Evolutionary conservation across 2,113 vertebrate species (phyloP), one percentile per base, ranked within the genome.

Genomic region (Gnathonemus longibarbis): DNA sequence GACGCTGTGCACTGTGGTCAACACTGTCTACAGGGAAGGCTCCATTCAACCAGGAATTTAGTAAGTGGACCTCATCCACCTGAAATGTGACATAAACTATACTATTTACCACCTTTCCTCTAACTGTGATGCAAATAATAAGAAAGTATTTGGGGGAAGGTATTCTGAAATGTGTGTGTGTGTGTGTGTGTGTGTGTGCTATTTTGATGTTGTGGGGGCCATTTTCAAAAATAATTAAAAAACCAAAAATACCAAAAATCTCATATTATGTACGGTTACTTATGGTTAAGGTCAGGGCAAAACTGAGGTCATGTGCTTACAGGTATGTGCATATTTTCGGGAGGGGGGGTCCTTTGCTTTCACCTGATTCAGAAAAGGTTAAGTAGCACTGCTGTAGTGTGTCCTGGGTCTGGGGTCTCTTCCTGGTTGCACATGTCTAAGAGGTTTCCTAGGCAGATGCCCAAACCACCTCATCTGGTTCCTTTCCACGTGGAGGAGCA

Each of bases 21-120:
- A 95, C 90, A 90, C 92, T 52, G 91, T 90, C 83, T 92, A 94
- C 83, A 94, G 93, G 87, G 93, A 93, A 27, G 92, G 91, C 42
- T 94, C 94, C 91, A 96, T 95, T 56, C 95, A 96, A 49, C 92
- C 92, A 0, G 95, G 93, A 88, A 93, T 96, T 91, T 96, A 95
- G 95, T 96, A 90, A 94, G 96, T 93, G 42, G 11, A 45, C 39
- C 35, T 27, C 31, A 86, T 50, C 5, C 56, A 9, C 10, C 1
- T n/a, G 48, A 49, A 48, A 52, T 74, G 39, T 48, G 27, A 70
- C 0, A 48, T 15, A 13, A 42, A 24, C 8, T 5, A 46, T 13
- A 24, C 77, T 74, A 80, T 42, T 42, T 80, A 80, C 15, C 6
- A 42, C 35, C 31, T 19, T 80, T 80, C 31, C 15, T 80, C 74